Evolutionary conservation across 2,113 vertebrate species (phyloP).

Genomic region (Eptatretus burgeri): DNA sequence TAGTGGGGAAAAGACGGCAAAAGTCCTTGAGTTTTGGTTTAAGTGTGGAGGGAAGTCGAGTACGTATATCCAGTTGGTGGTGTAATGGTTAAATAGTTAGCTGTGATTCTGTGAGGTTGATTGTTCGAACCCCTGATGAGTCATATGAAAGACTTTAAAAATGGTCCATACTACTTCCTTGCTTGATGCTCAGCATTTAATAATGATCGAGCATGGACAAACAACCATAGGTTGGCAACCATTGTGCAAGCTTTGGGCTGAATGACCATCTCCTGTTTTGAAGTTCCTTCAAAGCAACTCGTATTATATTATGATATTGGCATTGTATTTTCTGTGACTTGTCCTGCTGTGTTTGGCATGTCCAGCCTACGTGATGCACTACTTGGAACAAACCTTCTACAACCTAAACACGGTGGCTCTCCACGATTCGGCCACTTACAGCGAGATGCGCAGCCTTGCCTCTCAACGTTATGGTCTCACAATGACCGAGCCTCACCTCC

Average conservation of each 20-base stretch:
- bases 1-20: too few relatives aligned
- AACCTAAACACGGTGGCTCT: slow-evolving; percentile 86
- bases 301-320: not conserved
- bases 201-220: not conserved
- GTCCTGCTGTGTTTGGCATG: slow-evolving; percentile 9
- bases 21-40: too few relatives aligned
- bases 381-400: slow-evolving; percentile 95
- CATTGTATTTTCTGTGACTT: not conserved
- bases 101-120: not conserved
- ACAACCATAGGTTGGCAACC: not conserved
- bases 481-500: slow-evolving; percentile 89
- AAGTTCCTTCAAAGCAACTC: not conserved
- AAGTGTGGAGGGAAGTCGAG: too few relatives aligned
- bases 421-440: slow-evolving; percentile 97
- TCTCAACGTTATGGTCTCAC: slow-evolving; percentile 65
- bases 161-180: too few relatives aligned
- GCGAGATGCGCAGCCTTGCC: slow-evolving; percentile 88
- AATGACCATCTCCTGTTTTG: too few relatives aligned
- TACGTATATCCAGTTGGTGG: not conserved
- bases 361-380: slow-evolving; percentile 75
- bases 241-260: too few relatives aligned
- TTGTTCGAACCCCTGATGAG: not conserved
- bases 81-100: not conserved
- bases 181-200: too few relatives aligned
- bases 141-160: not conserved